These are phyloP conservation scores for Podiceps cristatus DNA, from an alignment of 2,113 vertebrate species.

Conservation along the genomic window DNA sequence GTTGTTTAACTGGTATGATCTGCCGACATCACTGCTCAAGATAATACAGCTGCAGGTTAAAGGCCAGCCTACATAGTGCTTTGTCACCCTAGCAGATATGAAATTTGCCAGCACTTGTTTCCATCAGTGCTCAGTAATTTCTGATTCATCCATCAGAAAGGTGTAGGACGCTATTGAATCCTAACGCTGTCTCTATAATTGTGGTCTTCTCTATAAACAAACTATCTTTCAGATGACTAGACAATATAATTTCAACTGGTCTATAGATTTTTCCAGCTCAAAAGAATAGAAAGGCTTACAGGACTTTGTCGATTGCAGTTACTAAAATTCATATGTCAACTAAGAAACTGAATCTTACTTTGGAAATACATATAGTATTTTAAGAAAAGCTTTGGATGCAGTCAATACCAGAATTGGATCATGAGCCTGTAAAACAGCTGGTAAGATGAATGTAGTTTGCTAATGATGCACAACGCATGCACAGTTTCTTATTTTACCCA, in stretches of 20 bases:
- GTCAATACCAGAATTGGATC: not conserved
- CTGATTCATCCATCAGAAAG: not conserved
- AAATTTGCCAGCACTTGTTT: not conserved
- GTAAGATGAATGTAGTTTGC: not conserved
- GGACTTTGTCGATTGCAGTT: not conserved
- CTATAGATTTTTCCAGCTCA: not conserved
- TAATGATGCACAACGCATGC: not conserved
- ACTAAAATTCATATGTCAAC: not conserved
- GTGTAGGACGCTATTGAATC: not conserved
- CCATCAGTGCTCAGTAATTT: not conserved
- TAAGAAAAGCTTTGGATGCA: not conserved
- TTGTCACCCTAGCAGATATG: not conserved
- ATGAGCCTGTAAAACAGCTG: not conserved
- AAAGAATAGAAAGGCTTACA: not conserved
- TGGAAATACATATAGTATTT: not conserved
- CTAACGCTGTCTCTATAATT: not conserved
- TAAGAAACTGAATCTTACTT: not conserved
- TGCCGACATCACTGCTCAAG: not conserved
- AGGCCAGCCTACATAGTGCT: not conserved
- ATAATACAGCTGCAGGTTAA: not conserved
- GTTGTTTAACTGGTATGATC: not conserved
- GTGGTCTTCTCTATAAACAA: not conserved
- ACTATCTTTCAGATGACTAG: not conserved
- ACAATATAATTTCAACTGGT: not conserved
- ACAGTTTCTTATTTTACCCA: not conserved